Percentiles rank a stretch among this genome's conserved stretches.
Conservation (phyloP, 2,113 vertebrate species). For the Ptychochromis oligacanthus region DNA sequence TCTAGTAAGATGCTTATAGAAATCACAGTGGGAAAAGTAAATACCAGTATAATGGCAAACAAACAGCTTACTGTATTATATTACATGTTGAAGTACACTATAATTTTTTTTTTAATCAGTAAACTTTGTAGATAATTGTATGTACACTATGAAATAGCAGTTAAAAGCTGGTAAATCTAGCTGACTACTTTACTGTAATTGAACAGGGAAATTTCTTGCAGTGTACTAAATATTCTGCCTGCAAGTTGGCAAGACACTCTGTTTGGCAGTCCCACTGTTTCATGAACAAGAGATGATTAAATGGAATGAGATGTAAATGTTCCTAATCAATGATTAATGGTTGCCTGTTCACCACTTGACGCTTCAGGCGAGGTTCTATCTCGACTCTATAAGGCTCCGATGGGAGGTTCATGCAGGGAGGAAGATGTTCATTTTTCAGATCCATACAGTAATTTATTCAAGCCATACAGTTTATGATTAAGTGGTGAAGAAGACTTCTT, state of each 20-base stretch:
- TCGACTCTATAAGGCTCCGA: slow-evolving; percentile 28
- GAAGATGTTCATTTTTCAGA: slow-evolving; percentile 49
- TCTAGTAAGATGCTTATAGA: no score
- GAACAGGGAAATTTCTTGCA: background rate
- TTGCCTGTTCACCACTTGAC: slow-evolving; percentile 44
- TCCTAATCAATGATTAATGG: slow-evolving; percentile 71
- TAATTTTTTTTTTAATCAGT: background rate
- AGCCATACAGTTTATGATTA: slow-evolving; percentile 13
- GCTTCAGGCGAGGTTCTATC: slow-evolving; percentile 48
- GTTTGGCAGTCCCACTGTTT: slow-evolving; percentile 54
- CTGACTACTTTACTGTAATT: background rate
- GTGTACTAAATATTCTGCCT: background rate
- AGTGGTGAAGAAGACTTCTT: background rate
- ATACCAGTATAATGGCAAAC: no score
- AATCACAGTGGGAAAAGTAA: no score
- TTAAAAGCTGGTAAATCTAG: background rate
- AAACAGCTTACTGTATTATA: background rate
- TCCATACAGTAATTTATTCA: slow-evolving; percentile 52
- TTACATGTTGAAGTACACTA: background rate
- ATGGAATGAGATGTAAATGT: slow-evolving; percentile 63
- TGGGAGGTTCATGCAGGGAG: slow-evolving; percentile 63
- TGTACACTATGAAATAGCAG: background rate
- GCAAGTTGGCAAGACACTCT: slow-evolving; percentile 30
- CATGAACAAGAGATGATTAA: slow-evolving; percentile 59
- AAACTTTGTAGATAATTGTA: background rate